Conservation (phyloP, 2,113 vertebrate genomes). For the Ameiurus melas region DNA sequence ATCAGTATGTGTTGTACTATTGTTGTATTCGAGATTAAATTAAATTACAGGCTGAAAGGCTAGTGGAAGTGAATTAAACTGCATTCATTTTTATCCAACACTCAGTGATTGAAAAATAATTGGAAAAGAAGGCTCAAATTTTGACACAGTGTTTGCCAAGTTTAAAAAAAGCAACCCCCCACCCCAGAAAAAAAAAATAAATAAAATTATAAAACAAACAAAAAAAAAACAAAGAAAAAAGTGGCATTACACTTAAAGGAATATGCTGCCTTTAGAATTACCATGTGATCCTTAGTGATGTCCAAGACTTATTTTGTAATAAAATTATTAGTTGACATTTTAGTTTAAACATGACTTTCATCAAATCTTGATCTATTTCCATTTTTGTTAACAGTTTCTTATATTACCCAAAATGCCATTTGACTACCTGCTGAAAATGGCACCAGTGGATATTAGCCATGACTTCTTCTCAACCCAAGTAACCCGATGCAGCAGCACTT, state of each 20-base stretch:
- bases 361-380: neutral
- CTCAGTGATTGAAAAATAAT: neutral
- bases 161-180: neutral
- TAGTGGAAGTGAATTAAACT: conserved; percentile 36
- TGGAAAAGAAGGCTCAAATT: neutral
- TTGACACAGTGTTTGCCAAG: neutral
- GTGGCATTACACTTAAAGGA: neutral
- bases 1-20: neutral
- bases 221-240: neutral
- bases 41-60: neutral
- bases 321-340: neutral
- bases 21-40: neutral
- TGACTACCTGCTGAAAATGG: neutral
- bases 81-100: neutral
- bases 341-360: neutral
- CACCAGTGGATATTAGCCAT: neutral
- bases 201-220: too few relatives aligned
- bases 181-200: neutral
- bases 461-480: neutral
- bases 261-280: neutral
- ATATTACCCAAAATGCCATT: neutral
- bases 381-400: neutral
- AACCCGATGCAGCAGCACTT: neutral
- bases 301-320: neutral
- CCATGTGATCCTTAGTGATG: neutral